Evolutionary conservation across 1,140 invertebrate genomes (phyloP).

Genomic region (Neomicropteryx cornuta): DNA sequence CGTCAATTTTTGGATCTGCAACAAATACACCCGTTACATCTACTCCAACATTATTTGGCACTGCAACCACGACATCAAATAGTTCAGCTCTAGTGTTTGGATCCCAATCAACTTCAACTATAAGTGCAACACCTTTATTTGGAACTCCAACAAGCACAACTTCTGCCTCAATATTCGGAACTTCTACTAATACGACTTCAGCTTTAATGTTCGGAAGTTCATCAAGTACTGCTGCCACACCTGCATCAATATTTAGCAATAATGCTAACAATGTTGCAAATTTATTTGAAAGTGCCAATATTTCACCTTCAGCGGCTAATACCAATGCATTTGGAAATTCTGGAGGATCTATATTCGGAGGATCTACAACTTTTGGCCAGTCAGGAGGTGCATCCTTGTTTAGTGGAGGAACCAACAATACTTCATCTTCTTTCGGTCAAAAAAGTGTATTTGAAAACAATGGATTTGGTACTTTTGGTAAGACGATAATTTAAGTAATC

Average conservation of each 20-base stretch:
- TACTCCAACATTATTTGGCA: too few relatives aligned
- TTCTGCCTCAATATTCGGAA: too few relatives aligned
- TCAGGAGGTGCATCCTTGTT: constrained; percentile 11
- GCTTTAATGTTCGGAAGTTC: constrained; percentile 8
- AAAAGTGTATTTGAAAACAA: too few relatives aligned
- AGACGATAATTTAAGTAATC: too few relatives aligned
- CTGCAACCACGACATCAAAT: constrained; percentile 2
- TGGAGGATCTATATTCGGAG: constrained; percentile 9
- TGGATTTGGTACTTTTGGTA: constrained; percentile 12
- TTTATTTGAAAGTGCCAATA: too few relatives aligned
- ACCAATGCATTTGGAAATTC: too few relatives aligned
- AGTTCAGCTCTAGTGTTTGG: constrained; percentile 9
- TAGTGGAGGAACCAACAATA: constrained; percentile 9
- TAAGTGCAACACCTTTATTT: constrained; percentile 13
- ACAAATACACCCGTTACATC: too few relatives aligned
- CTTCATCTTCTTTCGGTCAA: constrained; percentile 9
- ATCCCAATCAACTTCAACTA: constrained; percentile 6
- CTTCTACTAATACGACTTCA: too few relatives aligned
- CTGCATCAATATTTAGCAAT: constrained; percentile 11
- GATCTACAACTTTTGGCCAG: constrained; percentile 9
- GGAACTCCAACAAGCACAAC: too few relatives aligned
- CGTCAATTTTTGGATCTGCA: constrained; percentile 10
- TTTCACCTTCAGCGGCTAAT: too few relatives aligned
- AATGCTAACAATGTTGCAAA: too few relatives aligned
- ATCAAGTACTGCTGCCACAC: not conserved